Conservation (phyloP, 2,888 invertebrate species). For the Dryobota labecula region DNA sequence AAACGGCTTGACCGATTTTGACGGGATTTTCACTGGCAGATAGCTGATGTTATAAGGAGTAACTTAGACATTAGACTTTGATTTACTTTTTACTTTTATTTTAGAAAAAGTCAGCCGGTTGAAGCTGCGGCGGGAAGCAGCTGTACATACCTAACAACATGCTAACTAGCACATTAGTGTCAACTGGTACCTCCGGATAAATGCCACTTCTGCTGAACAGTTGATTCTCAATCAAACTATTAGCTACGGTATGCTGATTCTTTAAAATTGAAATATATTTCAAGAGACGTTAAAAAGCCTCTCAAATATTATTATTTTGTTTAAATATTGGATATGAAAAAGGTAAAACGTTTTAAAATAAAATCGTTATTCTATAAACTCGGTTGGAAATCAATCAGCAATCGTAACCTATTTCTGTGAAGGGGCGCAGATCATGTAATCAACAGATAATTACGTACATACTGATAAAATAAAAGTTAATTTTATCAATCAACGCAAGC, state of each 20-base stretch:
- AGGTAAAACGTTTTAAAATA: constrained; percentile 9
- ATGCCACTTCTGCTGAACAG: no score
- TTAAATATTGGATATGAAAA: constrained; percentile 19
- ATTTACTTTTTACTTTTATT: no score
- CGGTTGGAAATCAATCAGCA: constrained; percentile 21
- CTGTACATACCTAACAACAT: no score
- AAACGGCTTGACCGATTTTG: no score
- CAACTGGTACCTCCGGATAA: no score
- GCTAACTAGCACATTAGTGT: no score
- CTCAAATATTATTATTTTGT: background rate
- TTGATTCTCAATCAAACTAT: constrained; percentile 12
- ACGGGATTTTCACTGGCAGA: no score
- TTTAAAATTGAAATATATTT: constrained; percentile 5
- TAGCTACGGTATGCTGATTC: background rate
- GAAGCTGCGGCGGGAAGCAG: no score
- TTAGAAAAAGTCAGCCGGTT: no score
- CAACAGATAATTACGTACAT: constrained; percentile 1
- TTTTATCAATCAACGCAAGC: background rate
- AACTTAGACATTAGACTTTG: no score
- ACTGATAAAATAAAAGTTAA: background rate
- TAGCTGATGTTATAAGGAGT: no score
- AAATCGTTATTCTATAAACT: constrained; percentile 4
- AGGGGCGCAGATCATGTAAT: background rate
- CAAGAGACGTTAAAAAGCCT: background rate
- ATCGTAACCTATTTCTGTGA: background rate